Conservation (phyloP, 2,113 vertebrate species). For the Suricata suricatta region DNA sequence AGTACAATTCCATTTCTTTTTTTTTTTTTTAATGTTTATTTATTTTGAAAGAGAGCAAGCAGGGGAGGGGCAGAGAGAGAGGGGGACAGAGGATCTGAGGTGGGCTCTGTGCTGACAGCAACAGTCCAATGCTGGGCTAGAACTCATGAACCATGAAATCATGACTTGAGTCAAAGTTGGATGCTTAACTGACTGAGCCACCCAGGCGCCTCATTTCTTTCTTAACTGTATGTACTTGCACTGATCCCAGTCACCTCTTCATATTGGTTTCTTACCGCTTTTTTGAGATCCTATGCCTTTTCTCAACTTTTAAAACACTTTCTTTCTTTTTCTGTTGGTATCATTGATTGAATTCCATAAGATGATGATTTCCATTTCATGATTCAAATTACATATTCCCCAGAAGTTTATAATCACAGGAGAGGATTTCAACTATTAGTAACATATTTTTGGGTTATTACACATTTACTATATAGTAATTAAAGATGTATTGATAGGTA, state of each 20-base stretch:
- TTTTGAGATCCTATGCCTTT: neutral
- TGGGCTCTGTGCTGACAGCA: no score
- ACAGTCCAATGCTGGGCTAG: no score
- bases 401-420: neutral
- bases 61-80: no score
- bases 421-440: neutral
- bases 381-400: neutral
- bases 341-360: constrained; percentile 17
- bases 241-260: neutral
- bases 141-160: no score
- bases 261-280: neutral
- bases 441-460: neutral
- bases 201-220: neutral
- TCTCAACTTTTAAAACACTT: neutral
- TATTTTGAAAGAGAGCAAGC: no score
- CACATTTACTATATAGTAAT: neutral
- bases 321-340: neutral
- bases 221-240: neutral
- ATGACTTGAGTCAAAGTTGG: no score
- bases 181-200: no score
- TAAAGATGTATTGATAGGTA: neutral
- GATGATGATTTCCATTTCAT: neutral
- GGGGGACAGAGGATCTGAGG: no score
- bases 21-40: neutral
- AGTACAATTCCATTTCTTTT: neutral